phyloP scores from a whole-genome alignment of 2,888 invertebrate genomes.

The Mesorhabditis sp. region DNA sequence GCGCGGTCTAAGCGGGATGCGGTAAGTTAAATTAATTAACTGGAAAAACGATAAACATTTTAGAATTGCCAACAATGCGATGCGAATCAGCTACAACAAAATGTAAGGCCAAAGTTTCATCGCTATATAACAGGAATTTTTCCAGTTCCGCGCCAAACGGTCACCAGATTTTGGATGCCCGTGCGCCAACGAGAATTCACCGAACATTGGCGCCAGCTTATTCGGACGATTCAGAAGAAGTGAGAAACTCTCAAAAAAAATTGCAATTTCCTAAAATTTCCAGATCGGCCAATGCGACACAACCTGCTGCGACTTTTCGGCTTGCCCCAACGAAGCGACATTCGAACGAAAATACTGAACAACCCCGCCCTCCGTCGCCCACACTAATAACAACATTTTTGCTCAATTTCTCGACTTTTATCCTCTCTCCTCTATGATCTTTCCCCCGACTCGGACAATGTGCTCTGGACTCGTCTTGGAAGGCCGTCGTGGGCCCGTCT shows the following conservation, averaged over 20 bases:
- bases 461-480: no score
- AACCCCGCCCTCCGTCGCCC: no score
- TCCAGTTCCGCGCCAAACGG: neutral
- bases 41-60: no score
- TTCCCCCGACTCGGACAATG: no score
- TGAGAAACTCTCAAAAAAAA: neutral
- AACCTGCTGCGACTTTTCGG: constrained; percentile 1
- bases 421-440: no score
- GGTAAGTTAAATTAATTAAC: neutral
- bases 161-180: constrained; percentile 2
- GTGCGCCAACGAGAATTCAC: neutral
- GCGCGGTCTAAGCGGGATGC: constrained; percentile 1
- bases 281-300: neutral
- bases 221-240: neutral
- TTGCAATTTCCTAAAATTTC: neutral
- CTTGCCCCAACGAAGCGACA: neutral
- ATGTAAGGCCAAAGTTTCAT: neutral
- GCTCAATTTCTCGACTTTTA: no score
- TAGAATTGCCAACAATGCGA: no score
- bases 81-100: neutral
- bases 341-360: neutral
- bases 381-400: no score
- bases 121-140: no score
- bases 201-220: neutral
- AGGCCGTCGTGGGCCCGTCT: no score